Conservation (phyloP, 1,140 invertebrate genomes). For the Drosophila sulfurigaster region DNA sequence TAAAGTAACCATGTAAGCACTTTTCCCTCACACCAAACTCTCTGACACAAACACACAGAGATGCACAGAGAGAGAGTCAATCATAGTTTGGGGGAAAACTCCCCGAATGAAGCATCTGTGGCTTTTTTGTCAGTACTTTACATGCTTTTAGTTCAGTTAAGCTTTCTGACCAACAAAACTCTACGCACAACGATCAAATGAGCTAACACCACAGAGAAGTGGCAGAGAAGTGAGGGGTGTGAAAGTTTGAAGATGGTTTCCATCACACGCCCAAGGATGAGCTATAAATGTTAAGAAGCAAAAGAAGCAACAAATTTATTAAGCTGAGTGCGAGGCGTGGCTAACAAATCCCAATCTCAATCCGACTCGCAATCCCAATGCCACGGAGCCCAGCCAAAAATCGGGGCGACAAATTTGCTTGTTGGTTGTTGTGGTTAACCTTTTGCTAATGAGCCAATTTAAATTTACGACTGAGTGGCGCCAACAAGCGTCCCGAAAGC, state of each 20-base stretch:
- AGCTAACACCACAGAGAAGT: conserved; percentile 35
- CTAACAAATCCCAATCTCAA: not conserved
- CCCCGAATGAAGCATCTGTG: conserved; percentile 52
- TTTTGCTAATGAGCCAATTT: conserved; percentile 80
- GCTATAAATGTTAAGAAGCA: conserved; percentile 24
- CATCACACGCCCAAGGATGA: not conserved
- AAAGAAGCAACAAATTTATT: conserved; percentile 51
- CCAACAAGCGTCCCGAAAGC: not conserved
- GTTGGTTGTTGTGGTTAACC: conserved; percentile 74
- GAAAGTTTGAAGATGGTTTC: not conserved
- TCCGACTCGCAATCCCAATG: no score
- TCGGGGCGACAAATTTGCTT: conserved; percentile 33
- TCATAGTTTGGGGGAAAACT: conserved; percentile 17
- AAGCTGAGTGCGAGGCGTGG: conserved; percentile 41
- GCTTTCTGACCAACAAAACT: conserved; percentile 66
- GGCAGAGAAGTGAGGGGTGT: not conserved
- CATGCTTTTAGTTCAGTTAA: conserved; percentile 80
- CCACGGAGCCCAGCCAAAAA: conserved; percentile 9
- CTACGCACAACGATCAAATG: conserved; percentile 65
- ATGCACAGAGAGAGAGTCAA: conserved; percentile 12
- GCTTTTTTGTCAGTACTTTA: conserved; percentile 66
- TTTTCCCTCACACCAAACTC: conserved; percentile 30
- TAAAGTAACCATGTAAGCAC: conserved; percentile 49
- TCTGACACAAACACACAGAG: conserved; percentile 4
- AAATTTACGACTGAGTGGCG: conserved; percentile 66